Evolutionary conservation across 2,797 vertebrate genomes (phyloP), one percentile per base, ranked within the genome.

Genomic region (Sebastolobus altivelis): DNA sequence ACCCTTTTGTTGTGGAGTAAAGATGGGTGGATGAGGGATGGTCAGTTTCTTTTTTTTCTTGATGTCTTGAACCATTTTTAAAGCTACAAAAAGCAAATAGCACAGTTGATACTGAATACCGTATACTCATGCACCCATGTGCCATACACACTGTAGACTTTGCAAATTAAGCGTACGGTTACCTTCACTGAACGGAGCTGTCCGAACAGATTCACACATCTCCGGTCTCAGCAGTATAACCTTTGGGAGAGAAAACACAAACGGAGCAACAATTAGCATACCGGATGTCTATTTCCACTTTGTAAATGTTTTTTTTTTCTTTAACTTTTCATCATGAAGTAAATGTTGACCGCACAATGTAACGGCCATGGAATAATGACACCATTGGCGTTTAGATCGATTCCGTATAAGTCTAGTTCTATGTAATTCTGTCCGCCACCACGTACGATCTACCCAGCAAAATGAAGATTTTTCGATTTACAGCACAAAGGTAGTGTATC

Each of bases 131-230:
- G 14, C 40, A 43, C 5, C n/a, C 12, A 16, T 29, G 2, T 9
- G 52, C 10, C 43, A 61, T 8, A 25, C 81, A 35, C 1, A 35
- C 1, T 22, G 49, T 3, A 54, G 7, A 69, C 7, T 18, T 25
- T 14, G 5, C 1, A 63, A 18, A 31, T 9, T 8, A 38, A 40
- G 22, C 7, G 22, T 8, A 37, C 4, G 1, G 1, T 27, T 92
- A 94, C 94, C 94, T 85, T 92, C 56, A 75, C 5, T 62, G 72
- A 92, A 90, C 3, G 89, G 62, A 61, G 91, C 90, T 0, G 9
- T 72, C 46, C 10, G 54, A 55, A 94, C 56, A 5, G 1, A 12
- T 35, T 91, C 31, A 74, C 88, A 86, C 20, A 66, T 7, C 8
- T 83, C 71, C 0, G 18, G 13, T 33, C 18, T 14, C 79, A 95